A percentile compares a stretch with the other conserved stretches of the same genome.
Conservation (phyloP, 2,888 invertebrate genomes). For the Oeneis ivallda region DNA sequence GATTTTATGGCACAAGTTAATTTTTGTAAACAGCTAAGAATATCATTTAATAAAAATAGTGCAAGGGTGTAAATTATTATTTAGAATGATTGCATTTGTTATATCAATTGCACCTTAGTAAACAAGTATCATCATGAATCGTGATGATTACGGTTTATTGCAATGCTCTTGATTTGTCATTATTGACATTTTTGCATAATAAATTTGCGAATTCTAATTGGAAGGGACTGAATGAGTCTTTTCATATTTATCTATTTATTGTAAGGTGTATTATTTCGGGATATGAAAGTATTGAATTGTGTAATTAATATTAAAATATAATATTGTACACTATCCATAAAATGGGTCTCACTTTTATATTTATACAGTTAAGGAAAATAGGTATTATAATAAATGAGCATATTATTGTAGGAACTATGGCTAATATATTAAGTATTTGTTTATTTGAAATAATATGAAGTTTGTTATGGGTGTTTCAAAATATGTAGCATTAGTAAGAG, state of each 20-base stretch:
- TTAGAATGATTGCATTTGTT: neutral
- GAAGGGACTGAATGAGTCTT: neutral
- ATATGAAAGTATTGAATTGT: neutral
- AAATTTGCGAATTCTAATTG: neutral
- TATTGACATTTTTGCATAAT: constrained; percentile 9
- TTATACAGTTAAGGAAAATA: constrained; percentile 50
- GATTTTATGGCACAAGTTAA: no score
- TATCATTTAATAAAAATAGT: no score
- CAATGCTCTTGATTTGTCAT: neutral
- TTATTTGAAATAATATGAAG: constrained; percentile 26
- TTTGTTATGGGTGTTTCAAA: constrained; percentile 24
- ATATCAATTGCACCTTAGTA: neutral
- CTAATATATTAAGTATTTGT: constrained; percentile 23
- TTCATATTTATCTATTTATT: constrained; percentile 4
- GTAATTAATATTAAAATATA: neutral
- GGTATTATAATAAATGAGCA: constrained; percentile 4
- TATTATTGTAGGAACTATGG: constrained; percentile 24
- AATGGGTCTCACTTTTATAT: constrained; percentile 71
- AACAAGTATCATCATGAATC: no score
- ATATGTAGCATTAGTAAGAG: no score
- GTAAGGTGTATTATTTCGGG: neutral
- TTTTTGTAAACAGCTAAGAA: no score
- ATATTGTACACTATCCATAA: constrained; percentile 45
- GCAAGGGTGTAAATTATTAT: neutral
- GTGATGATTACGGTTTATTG: neutral